A percentile compares a stretch with the other conserved stretches of the same genome.
Evolutionary conservation across 1,140 invertebrate species (phyloP).

Genomic region (Pseudomyrmex pallidus): DNA sequence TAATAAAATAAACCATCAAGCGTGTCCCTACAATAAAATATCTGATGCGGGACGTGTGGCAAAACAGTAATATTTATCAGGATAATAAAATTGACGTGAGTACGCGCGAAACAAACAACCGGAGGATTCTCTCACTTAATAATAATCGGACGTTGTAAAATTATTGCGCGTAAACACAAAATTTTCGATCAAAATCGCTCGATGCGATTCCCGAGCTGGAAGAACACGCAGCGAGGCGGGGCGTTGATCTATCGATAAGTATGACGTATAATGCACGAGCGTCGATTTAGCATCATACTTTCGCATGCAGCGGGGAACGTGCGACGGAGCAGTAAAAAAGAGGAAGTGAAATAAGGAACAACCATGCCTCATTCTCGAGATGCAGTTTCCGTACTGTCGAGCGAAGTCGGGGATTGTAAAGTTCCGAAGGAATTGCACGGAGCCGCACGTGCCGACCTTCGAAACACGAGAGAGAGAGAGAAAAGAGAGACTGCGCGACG

Average conservation of each 20-base stretch:
- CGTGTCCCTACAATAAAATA: neutral
- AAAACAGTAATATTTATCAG: neutral
- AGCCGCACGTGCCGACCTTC: conserved; percentile 43
- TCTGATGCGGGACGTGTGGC: neutral
- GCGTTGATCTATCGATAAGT: neutral
- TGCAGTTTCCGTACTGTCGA: conserved; percentile 36
- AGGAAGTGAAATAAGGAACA: neutral
- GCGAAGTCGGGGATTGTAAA: conserved; percentile 38
- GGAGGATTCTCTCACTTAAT: neutral
- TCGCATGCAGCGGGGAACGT: conserved; percentile 22
- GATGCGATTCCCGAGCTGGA: neutral
- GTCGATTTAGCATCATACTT: conserved; percentile 59
- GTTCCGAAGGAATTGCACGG: conserved; percentile 44
- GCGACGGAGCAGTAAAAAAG: conserved; percentile 33
- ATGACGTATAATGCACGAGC: conserved; percentile 19
- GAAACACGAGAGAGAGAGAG: neutral
- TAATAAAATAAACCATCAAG: neutral
- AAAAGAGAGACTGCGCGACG: neutral
- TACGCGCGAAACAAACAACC: neutral
- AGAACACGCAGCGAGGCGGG: neutral
- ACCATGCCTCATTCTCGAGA: conserved; percentile 28
- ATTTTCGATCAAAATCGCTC: neutral
- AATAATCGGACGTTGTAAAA: conserved; percentile 14
- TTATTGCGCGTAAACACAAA: neutral
- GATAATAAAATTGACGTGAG: neutral